Evolutionary conservation across 2,888 invertebrate genomes (phyloP).

Genomic region (Eupithecia dodoneata): DNA sequence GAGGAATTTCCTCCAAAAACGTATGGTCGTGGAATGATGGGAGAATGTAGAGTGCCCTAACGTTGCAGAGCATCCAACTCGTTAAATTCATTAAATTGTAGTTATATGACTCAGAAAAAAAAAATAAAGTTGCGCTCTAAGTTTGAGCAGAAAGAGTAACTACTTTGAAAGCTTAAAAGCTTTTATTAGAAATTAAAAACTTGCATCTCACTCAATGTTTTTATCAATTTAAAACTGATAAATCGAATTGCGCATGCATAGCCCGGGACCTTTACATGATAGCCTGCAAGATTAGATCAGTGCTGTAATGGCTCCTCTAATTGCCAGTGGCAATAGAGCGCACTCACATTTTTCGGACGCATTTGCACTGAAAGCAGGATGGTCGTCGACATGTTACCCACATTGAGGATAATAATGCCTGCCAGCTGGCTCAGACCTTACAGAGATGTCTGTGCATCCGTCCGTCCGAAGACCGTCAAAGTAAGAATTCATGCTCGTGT

Average conservation of each 20-base stretch:
- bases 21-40: no score
- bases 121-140: neutral
- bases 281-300: slow-evolving; percentile 57
- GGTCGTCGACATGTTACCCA: neutral
- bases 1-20: no score
- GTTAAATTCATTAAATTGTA: neutral
- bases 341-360: slow-evolving; percentile 12
- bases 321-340: slow-evolving; percentile 52
- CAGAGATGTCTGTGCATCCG: neutral
- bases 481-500: neutral
- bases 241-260: slow-evolving; percentile 52
- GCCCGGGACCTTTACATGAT: slow-evolving; percentile 14
- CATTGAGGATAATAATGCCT: neutral
- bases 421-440: neutral
- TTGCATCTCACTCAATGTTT: slow-evolving; percentile 25
- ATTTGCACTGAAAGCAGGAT: slow-evolving; percentile 17
- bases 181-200: neutral
- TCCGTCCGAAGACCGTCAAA: neutral
- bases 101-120: neutral
- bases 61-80: no score
- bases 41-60: no score
- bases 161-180: neutral
- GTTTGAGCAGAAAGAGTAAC: neutral
- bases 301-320: slow-evolving; percentile 62
- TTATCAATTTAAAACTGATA: slow-evolving; percentile 59